Conservation (phyloP, 2,113 vertebrate species). For the western clawed frog (Xenopus tropicalis) region DNA sequence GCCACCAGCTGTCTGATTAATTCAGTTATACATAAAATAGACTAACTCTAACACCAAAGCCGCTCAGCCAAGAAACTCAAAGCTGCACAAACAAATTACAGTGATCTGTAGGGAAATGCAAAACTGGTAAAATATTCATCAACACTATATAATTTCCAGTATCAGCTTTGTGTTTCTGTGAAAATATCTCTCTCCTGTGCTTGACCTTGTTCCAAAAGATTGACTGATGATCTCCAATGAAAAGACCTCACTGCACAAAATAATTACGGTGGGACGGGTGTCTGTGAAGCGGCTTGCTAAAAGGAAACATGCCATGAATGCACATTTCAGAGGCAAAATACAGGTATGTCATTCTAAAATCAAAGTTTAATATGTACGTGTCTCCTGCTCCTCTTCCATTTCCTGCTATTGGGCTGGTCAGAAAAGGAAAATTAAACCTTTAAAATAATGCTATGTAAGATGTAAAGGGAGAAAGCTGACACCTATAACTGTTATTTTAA, state of each 20-base stretch:
- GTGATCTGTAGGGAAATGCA: slow-evolving; percentile 20
- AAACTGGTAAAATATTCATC: slow-evolving; percentile 8
- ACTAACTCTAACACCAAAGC: neutral
- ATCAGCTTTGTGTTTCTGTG: slow-evolving; percentile 19
- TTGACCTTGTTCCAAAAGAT: slow-evolving; percentile 66
- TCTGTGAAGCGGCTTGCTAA: slow-evolving; percentile 52
- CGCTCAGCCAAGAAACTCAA: neutral
- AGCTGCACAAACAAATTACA: slow-evolving; percentile 19
- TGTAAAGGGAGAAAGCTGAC: slow-evolving; percentile 50
- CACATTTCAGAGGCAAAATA: slow-evolving; percentile 48
- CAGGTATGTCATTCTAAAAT: slow-evolving; percentile 58
- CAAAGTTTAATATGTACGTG: slow-evolving; percentile 71
- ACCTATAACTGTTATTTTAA: slow-evolving; percentile 53
- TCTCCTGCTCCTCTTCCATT: slow-evolving; percentile 57
- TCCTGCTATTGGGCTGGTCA: slow-evolving; percentile 44
- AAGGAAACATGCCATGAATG: slow-evolving; percentile 53
- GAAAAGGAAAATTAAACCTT: slow-evolving; percentile 66
- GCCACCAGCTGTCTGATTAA: neutral
- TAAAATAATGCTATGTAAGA: slow-evolving; percentile 54
- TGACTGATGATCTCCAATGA: slow-evolving; percentile 46
- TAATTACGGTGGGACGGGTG: slow-evolving; percentile 64
- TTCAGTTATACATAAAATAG: neutral
- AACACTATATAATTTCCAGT: slow-evolving; percentile 5
- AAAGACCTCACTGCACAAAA: slow-evolving; percentile 58
- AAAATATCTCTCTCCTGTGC: slow-evolving; percentile 17